Base-by-base conservation (phyloP, 1,140 invertebrate genomes). In the Cyphomyrmex costatus region DNA sequence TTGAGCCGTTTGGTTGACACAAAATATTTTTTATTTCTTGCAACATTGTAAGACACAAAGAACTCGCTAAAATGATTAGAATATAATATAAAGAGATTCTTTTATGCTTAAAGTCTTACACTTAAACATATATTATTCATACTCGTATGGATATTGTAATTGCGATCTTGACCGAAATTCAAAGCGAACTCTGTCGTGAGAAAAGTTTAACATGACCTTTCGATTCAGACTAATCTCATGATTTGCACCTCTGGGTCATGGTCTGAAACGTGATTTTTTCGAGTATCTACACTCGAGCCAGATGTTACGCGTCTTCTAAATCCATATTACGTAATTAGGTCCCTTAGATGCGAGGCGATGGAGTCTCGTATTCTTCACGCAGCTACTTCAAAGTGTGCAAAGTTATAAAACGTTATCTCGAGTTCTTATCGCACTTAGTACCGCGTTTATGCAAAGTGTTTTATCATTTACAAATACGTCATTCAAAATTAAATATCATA, bases 221-320 rank as follows among this genome's bases (percentile, higher is more conserved):
- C 49, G 36, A 7, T 24, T 24, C 49, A 19, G 24, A 56, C 49
- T 61, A 82, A 71, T 82, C 66, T 61, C 42, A 21, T 42, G 14
- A 19, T 51, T 56, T 71, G 77, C 14, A 14, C 65, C 51, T 51
- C 58, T 65, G 36, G 49, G 53, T 86, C 85, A 86, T 24, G 78
- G 78, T 83, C 66, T 70, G 24, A 71, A 66, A 60, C 36, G 51
- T 19, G 60, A 58, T 60, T 68, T 63, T 79, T 79, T 80, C 6
- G 24, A 70, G 27, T 79, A 68, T 56, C 61, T 85, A 51, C 46
- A 80, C 42, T 65, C 42, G 46, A 14, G 76, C 63, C 51, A 86
- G 63, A 56, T 12, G 36, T 51, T 51, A 58, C 16, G 51, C 63
- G 42, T 21, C 16, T 86, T 86, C 85, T 86, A 86, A 86, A 86